These are phyloP conservation scores for Drosophila emarginata DNA, from an alignment of 2,888 invertebrate genomes.

Conservation along the genomic window DNA sequence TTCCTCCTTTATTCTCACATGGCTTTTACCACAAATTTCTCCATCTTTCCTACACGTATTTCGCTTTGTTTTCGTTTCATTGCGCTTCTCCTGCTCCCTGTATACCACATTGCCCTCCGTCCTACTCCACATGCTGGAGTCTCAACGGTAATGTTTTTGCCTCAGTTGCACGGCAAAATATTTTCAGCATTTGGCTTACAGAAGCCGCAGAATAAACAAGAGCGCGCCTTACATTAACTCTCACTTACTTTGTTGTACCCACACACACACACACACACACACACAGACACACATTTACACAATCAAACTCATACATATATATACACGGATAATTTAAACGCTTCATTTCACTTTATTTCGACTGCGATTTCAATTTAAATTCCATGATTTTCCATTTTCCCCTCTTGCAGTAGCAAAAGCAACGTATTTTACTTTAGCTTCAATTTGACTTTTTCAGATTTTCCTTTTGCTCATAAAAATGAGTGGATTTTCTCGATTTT, in stretches of 20 bases:
- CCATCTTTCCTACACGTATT: slow-evolving; percentile 17
- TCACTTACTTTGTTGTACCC: slow-evolving; percentile 42
- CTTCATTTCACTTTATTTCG: slow-evolving; percentile 77
- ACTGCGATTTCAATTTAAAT: slow-evolving; percentile 78
- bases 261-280: slow-evolving; percentile 7
- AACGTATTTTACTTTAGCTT: slow-evolving; percentile 53
- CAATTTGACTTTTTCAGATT: slow-evolving; percentile 38
- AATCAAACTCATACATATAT: slow-evolving; percentile 1
- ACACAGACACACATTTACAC: slow-evolving; percentile 8
- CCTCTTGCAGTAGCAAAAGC: background rate
- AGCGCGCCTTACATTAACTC: slow-evolving; percentile 66
- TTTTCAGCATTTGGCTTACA: slow-evolving; percentile 55
- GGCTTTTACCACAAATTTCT: slow-evolving; percentile 4
- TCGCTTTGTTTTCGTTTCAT: slow-evolving; percentile 35
- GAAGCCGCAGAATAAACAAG: slow-evolving; percentile 74
- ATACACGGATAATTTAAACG: slow-evolving; percentile 66
- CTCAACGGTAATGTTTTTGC: slow-evolving; percentile 66
- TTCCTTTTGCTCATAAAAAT: slow-evolving; percentile 49
- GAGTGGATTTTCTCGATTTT: slow-evolving; percentile 64
- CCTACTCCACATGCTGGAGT: slow-evolving; percentile 16
- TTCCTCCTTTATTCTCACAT: slow-evolving; percentile 3
- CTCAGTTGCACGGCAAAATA: slow-evolving; percentile 73
- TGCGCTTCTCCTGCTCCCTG: slow-evolving; percentile 18
- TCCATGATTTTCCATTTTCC: slow-evolving; percentile 59
- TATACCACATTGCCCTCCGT: slow-evolving; percentile 14